Percentiles rank a stretch among this genome's conserved stretches.
Evolutionary conservation across 1,140 invertebrate genomes (phyloP).

Genomic region (Anoplolepis gracilipes): DNA sequence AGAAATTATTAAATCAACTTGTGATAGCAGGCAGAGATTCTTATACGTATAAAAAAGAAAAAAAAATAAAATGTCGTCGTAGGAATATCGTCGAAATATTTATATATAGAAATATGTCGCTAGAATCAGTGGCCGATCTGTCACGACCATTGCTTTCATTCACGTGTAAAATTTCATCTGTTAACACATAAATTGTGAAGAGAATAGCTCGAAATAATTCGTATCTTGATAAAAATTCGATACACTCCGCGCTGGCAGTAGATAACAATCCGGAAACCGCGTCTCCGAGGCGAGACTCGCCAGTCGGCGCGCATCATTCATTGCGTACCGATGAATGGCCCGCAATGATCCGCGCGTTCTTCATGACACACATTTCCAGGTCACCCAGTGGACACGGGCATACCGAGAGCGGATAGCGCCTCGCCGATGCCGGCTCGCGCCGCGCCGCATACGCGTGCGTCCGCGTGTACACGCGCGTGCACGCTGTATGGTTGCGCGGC

Average conservation of each 20-base stretch:
- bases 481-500: slow-evolving; percentile 78
- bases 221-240: slow-evolving; percentile 21
- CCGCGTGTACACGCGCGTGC: slow-evolving; percentile 55
- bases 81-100: not conserved
- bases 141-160: not conserved
- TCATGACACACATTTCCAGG: slow-evolving; percentile 63
- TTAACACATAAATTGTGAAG: not conserved
- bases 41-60: too few species aligned
- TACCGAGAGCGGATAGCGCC: slow-evolving; percentile 59
- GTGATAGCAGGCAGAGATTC: not conserved
- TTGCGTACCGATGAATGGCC: slow-evolving; percentile 38
- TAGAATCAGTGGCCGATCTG: not conserved
- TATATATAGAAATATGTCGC: not conserved
- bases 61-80: not conserved
- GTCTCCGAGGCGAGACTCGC: slow-evolving; percentile 28
- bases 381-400: slow-evolving; percentile 61
- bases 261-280: slow-evolving; percentile 36
- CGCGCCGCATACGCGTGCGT: slow-evolving; percentile 61
- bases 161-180: not conserved
- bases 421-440: slow-evolving; percentile 66
- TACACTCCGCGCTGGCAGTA: not conserved
- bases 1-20: too few species aligned
- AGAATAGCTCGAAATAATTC: not conserved
- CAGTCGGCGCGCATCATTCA: slow-evolving; percentile 21
- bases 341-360: slow-evolving; percentile 55